Evolutionary conservation across 2,888 invertebrate genomes (phyloP).

Genomic region (Mantis religiosa): DNA sequence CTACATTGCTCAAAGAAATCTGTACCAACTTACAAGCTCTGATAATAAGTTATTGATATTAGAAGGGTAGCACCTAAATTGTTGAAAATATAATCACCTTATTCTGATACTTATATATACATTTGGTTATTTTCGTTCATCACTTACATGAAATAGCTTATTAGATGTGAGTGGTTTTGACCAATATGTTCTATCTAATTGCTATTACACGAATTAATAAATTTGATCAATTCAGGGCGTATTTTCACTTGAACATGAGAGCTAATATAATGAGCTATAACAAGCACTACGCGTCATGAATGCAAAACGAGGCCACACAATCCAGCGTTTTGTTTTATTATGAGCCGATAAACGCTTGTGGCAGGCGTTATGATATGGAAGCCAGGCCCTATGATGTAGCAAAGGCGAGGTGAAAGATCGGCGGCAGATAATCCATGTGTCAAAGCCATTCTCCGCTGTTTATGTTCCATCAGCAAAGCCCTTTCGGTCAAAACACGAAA

Average conservation of each 20-base stretch:
- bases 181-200: not conserved
- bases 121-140: no score
- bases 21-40: no score
- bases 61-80: no score
- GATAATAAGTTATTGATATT: no score
- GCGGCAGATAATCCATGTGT: not conserved
- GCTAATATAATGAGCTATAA: not conserved
- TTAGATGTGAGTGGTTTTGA: not conserved
- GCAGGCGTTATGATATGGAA: not conserved
- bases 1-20: no score
- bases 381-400: not conserved
- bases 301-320: not conserved
- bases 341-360: not conserved
- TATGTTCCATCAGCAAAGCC: not conserved
- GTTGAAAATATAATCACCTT: no score
- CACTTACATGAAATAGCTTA: not conserved
- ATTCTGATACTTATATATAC: no score
- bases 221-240: not conserved
- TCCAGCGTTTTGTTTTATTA: not conserved
- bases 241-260: not conserved
- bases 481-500: not conserved
- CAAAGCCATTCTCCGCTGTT: not conserved
- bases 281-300: not conserved
- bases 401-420: not conserved
- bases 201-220: not conserved